These are phyloP conservation scores for Phymanthus crucifer DNA, from an alignment of 92 coral and sea anemone genomes.

Conservation along the genomic window DNA sequence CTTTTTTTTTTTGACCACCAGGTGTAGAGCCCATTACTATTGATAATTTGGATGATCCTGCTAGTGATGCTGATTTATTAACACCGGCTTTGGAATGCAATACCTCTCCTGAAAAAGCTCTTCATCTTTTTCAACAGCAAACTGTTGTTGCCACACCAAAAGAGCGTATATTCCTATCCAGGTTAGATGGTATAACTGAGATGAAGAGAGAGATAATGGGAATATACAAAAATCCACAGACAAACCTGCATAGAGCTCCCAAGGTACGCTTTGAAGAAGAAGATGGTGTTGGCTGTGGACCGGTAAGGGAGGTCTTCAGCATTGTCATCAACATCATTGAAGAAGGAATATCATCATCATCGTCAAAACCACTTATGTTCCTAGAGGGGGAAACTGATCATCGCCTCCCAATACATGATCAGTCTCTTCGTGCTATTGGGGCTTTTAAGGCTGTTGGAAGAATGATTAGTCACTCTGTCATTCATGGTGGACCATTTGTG, in stretches of 20 bases:
- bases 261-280: slow-evolving; percentile 19
- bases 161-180: slow-evolving; percentile 31
- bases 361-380: slow-evolving; percentile 47
- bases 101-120: slow-evolving; percentile 2
- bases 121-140: neutral
- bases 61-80: slow-evolving; percentile 10
- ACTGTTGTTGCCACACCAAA: slow-evolving; percentile 18
- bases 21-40: slow-evolving; percentile 5
- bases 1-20: neutral
- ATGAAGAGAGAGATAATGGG: slow-evolving; percentile 47
- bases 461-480: slow-evolving; percentile 56
- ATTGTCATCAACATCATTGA: slow-evolving; percentile 13
- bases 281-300: slow-evolving; percentile 24
- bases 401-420: slow-evolving; percentile 50
- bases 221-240: slow-evolving; percentile 54
- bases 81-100: neutral
- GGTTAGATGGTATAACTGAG: slow-evolving; percentile 43
- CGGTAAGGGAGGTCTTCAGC: slow-evolving; percentile 8
- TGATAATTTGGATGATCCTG: slow-evolving; percentile 2
- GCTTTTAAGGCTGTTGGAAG: slow-evolving; percentile 49
- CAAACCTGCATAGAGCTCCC: slow-evolving; percentile 36
- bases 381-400: slow-evolving; percentile 62
- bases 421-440: slow-evolving; percentile 49
- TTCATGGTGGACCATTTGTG: slow-evolving; percentile 61
- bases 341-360: slow-evolving; percentile 48